Evolutionary conservation across 2,797 vertebrate species (phyloP), one percentile per base, ranked within the genome.

Genomic region (Rallus crepitans): DNA sequence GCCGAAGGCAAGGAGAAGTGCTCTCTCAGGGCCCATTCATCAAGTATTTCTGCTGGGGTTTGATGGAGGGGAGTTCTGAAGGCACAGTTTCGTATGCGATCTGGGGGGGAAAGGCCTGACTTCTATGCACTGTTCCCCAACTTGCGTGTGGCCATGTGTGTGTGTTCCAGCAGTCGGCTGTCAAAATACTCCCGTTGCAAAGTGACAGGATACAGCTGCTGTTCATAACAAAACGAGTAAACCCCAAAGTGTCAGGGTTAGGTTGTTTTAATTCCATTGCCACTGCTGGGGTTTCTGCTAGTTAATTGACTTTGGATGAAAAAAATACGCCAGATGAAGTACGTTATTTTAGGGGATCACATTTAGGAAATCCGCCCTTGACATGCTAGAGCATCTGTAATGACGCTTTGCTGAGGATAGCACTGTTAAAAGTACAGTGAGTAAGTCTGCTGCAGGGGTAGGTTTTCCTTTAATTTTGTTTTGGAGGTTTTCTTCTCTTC

Each of bases 21-120:
- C 92, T 97, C 97, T 98, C 96, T 82, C 42, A 87, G 89, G 97
- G 87, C 92, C 89, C 77, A 87, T 98, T 98, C 94, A 97, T 97
- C 96, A 97, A 92, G 60, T 93, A 72, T 93, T 97, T 96, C 92
- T 97, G 47, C 87, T 94, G 91, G 93, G 75, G 40, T 95, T 94
- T 98, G 96, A 95, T 94, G 88, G 95, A 97, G 90, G 86, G 79
- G 86, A 97, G 95, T 96, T 96, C 94, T 94, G 81, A 96, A 97
- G 92, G 94, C 93, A 47, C 27, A 78, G 73, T 82, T 96, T 93
- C 77, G 82, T 94, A 80, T 70, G 84, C 39, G 90, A 90, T 73
- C 69, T 48, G 47, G 47, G 21, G 47, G 47, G 75, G 94, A 71
- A 81, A n/a, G 24, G 30, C 39, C 65, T 40, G 69, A 53, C 81